Evolutionary conservation across 2,113 vertebrate species (phyloP).

Genomic region (Coturnix japonica): DNA sequence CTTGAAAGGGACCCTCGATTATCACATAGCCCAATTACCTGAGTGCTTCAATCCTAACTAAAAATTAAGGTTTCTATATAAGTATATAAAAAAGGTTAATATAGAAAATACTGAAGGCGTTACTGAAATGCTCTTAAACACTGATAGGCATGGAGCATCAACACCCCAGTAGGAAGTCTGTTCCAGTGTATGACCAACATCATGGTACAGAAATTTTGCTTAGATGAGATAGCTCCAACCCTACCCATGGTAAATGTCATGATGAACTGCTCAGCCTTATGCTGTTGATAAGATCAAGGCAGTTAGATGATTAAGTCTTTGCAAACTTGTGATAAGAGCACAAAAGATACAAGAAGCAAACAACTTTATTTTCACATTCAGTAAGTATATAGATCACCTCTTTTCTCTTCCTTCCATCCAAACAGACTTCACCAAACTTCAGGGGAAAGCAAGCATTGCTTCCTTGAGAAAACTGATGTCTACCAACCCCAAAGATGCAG

Average conservation of each 20-base stretch:
- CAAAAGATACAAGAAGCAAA: background rate
- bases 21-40: background rate
- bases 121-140: background rate
- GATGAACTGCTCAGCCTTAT: background rate
- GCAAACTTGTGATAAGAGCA: background rate
- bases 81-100: too few species aligned
- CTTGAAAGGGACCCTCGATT: background rate
- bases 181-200: too few species aligned
- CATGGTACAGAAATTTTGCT: background rate
- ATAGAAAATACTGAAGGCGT: too few species aligned
- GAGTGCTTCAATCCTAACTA: background rate
- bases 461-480: background rate
- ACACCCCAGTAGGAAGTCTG: background rate
- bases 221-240: background rate
- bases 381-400: background rate
- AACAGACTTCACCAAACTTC: background rate
- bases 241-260: background rate
- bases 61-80: background rate
- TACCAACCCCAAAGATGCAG: background rate
- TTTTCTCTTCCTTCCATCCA: rapidly evolving
- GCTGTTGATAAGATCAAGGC: background rate
- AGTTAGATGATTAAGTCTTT: background rate
- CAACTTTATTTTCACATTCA: background rate
- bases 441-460: background rate
- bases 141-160: background rate